These are phyloP conservation scores for Hydropotes inermis DNA, from an alignment of 2,113 vertebrate species.

Conservation along the genomic window DNA sequence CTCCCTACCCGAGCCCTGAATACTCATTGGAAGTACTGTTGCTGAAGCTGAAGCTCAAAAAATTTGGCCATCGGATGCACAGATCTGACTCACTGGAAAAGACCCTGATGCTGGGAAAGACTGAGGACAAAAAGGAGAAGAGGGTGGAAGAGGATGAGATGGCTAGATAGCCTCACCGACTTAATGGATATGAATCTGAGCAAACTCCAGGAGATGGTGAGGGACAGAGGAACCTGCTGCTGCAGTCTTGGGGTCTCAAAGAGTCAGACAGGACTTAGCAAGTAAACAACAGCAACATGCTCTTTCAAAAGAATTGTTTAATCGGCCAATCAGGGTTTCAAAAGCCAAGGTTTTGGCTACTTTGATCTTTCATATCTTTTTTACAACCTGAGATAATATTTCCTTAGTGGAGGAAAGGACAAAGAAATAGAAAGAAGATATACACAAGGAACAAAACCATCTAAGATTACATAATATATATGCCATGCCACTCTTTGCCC, in stretches of 20 bases:
- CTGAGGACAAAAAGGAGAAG: neutral
- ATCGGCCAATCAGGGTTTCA: neutral
- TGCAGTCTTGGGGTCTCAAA: neutral
- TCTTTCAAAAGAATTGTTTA: neutral
- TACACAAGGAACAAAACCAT: neutral
- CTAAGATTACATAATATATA: neutral
- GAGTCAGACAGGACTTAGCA: neutral
- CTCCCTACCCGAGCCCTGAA: neutral
- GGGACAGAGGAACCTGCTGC: neutral
- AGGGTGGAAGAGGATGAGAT: neutral
- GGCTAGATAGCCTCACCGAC: neutral
- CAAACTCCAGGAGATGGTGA: neutral
- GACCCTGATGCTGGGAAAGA: neutral
- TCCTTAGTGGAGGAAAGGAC: neutral
- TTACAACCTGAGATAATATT: neutral
- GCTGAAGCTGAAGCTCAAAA: neutral
- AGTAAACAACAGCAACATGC: neutral
- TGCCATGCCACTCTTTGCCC: neutral
- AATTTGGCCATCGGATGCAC: neutral
- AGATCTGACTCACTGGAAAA: neutral
- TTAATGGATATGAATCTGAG: neutral
- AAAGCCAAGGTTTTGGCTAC: neutral
- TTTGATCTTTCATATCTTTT: neutral
- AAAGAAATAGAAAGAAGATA: neutral
- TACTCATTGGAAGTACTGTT: neutral